Conservation (phyloP, 2,888 invertebrate genomes). For the Philhelius pedissequus region DNA sequence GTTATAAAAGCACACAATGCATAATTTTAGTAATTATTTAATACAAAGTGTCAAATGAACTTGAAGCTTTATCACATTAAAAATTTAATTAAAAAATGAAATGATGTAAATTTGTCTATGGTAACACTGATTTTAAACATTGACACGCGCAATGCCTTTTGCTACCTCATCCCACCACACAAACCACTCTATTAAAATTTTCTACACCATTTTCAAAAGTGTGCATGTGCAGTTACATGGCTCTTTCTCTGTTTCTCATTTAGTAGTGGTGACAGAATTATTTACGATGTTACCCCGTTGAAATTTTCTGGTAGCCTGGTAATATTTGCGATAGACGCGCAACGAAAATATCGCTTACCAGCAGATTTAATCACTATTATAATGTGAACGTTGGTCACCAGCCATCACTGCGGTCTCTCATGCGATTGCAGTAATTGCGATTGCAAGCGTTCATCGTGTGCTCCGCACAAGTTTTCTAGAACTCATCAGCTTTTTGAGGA, state of each 20-base stretch:
- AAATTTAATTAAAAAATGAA: too few relatives aligned
- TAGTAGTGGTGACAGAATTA: not conserved
- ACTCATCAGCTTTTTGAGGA: not conserved
- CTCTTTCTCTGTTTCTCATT: constrained; percentile 13
- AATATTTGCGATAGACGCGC: constrained; percentile 78
- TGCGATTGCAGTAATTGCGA: constrained; percentile 8
- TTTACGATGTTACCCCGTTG: constrained; percentile 18
- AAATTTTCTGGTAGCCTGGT: constrained; percentile 74
- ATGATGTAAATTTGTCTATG: not conserved
- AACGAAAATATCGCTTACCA: constrained; percentile 71
- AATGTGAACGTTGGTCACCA: not conserved
- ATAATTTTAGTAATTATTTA: too few relatives aligned
- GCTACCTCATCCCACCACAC: not conserved
- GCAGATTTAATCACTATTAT: constrained; percentile 11
- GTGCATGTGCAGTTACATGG: not conserved
- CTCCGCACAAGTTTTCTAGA: constrained; percentile 36
- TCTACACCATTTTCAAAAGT: not conserved
- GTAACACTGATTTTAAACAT: constrained; percentile 1
- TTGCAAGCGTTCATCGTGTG: constrained; percentile 30
- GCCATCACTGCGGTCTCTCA: not conserved
- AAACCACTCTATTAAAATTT: not conserved
- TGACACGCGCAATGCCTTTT: constrained; percentile 7
- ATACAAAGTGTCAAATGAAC: too few relatives aligned
- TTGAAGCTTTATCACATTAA: too few relatives aligned
- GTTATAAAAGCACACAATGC: too few relatives aligned